Evolutionary conservation across 2,797 vertebrate species (phyloP), one percentile per base, ranked within the genome.

Genomic region (Morelia viridis): DNA sequence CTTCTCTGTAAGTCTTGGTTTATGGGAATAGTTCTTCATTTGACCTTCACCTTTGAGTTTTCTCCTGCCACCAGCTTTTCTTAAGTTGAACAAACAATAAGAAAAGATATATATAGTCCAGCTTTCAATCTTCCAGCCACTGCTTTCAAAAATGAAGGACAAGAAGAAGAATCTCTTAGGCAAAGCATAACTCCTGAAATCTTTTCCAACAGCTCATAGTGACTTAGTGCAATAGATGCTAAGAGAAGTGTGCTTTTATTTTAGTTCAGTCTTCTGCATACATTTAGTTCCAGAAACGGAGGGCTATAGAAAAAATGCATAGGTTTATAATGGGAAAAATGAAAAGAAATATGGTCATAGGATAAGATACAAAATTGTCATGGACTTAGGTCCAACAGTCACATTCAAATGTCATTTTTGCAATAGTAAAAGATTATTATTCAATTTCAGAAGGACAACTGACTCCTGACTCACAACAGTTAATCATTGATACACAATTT

Each of bases 21-120:
- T 46, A 80, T n/a, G 64, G 65, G 88, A 89, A 86, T 41, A 31
- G 28, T 76, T 71, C 68, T 87, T 90, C 57, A 83, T 4, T 87
- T 92, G 89, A 92, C 89, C 85, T 90, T 64, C 28, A 50, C 83
- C 83, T 60, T 71, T 24, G 17, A 31, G 41, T 56, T 31, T 41
- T 90, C 57, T 80, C 46, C 28, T 90, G 85, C 24, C 58, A 58
- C 58, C 4, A 80, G 24, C 46, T 83, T 31, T 90, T 60, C 92
- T 87, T 87, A 60, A 92, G 10, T 41, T 64, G 60, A 89, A 89
- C 50, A 85, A 86, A 76, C 17, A 61, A 31, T 46, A 92, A 76
- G 26, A 85, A 65, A 58, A 13, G 15, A 26, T 65, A 85, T 31
- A 56, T 10, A 60, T 46, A 53, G 24, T 88, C 28, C 35, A 5